phyloP scores from a whole-genome alignment of 2,113 vertebrate species.

The Leucopternis melanops region DNA sequence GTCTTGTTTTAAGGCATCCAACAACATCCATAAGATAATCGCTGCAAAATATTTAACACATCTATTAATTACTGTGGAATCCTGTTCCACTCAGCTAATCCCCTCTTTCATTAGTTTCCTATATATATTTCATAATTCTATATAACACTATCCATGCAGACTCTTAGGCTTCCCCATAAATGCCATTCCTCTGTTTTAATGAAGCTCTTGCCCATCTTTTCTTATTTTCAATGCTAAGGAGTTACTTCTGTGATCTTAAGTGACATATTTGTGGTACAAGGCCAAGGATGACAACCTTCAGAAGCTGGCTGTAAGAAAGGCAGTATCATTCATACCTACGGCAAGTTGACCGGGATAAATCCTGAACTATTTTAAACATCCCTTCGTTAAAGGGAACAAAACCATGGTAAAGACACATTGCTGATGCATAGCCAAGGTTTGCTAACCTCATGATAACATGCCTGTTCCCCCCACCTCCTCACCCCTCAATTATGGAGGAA shows the following conservation, averaged over 20 bases:
- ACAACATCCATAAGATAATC: not conserved
- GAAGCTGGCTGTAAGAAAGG: not conserved
- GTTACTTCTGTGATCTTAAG: not conserved
- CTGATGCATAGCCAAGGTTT: not conserved
- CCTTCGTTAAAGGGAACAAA: no score
- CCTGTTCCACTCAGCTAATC: not conserved
- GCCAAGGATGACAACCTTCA: not conserved
- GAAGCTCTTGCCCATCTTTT: not conserved
- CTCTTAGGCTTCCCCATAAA: not conserved
- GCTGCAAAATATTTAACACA: not conserved
- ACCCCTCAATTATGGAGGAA: rapidly evolving
- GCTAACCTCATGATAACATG: not conserved
- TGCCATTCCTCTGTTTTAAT: not conserved
- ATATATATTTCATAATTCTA: not conserved
- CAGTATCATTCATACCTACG: rapidly evolving
- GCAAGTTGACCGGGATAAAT: not conserved
- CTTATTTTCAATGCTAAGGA: not conserved
- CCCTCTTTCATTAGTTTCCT: slow-evolving; percentile 40
- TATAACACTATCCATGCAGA: not conserved
- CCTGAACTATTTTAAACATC: not conserved
- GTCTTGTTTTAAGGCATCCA: not conserved
- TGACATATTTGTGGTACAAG: rapidly evolving
- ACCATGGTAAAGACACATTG: rapidly evolving
- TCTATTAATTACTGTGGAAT: slow-evolving; percentile 37
- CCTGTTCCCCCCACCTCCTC: not conserved